These are phyloP conservation scores for Notamacropus eugenii DNA, from an alignment of 2,797 vertebrate species.

Conservation along the genomic window DNA sequence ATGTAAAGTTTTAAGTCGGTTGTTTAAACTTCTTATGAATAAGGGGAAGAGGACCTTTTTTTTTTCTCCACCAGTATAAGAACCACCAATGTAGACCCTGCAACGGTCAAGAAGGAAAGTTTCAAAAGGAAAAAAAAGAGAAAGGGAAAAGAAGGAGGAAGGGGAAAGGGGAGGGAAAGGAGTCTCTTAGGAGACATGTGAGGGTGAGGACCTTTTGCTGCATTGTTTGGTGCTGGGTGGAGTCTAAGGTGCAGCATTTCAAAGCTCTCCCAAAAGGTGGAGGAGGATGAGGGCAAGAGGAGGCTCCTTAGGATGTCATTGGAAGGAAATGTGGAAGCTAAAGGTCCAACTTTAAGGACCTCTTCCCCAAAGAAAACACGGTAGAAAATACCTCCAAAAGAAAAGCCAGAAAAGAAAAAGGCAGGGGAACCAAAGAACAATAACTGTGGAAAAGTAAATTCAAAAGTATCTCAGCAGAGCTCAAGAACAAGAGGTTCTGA, in stretches of 20 bases:
- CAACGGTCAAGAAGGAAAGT: neutral
- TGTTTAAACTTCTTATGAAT: neutral
- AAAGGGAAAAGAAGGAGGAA: neutral
- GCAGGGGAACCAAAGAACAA: neutral
- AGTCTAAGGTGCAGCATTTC: neutral
- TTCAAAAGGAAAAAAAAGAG: neutral
- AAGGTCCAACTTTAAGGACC: neutral
- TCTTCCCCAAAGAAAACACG: neutral
- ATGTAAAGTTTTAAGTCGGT: neutral
- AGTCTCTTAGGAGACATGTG: neutral
- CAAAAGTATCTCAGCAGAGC: neutral
- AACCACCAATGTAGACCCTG: neutral
- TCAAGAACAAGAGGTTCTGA: neutral
- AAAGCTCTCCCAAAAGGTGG: neutral
- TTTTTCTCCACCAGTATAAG: neutral
- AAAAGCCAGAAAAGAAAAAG: neutral
- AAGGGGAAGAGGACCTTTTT: neutral
- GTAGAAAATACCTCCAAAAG: conserved; percentile 13
- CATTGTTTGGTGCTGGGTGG: neutral
- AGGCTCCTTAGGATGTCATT: neutral
- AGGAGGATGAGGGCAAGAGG: neutral
- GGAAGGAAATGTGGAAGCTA: neutral
- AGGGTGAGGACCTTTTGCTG: neutral
- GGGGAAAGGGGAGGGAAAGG: neutral
- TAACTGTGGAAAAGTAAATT: neutral